Base-by-base conservation (phyloP, 2,113 vertebrate species). In the Tetraodon nigroviridis region DNA sequence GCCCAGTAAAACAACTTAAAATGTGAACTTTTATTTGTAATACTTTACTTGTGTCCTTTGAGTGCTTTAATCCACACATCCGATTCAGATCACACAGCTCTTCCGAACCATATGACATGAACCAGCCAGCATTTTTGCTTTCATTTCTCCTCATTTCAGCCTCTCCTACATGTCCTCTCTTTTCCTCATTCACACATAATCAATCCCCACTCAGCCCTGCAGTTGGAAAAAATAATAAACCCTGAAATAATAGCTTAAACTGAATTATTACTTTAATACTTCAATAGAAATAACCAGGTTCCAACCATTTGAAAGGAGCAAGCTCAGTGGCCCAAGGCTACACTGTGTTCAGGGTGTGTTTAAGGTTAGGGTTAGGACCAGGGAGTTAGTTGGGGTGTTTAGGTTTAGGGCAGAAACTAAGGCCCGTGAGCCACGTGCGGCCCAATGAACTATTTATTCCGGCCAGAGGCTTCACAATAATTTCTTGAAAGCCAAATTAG, bases 181-280 rank as follows among this genome's bases (percentile, higher is more conserved):
- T 24, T 51, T 61, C 42, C 45, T 58, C 50, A 27, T 67, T 65
- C 67, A 41, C 64, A 45, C 73, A 21, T 19, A 63, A 63, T 78
- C 66, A 65, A 56, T 73, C 77, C 49, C 52, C 47, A 59, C 73
- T 73, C 62, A 80, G 76, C 61, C 61, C 52, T 54, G 55, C 60
- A 63, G 71, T 58, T 64, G 54, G 59, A 63, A 61, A 69, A 65
- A 73, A 75, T 57, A 73, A 66, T 60, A 71, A 61, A 73, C 67
- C 56, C 67, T 92, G 93, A 93, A 95, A 94, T 95, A 94, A 94
- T 96, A 94, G 90, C 91, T 92, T 94, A 92, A 95, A 94, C 93
- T 95, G 95, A 98, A 94, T 94, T 94, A 97, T 98, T 92, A 94
- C 94, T 96, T 95, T 98, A 97, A 98, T 98, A 97, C 93, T 94